Evolutionary conservation across 2,888 invertebrate species (phyloP).

Genomic region (Saturnia pavonia): DNA sequence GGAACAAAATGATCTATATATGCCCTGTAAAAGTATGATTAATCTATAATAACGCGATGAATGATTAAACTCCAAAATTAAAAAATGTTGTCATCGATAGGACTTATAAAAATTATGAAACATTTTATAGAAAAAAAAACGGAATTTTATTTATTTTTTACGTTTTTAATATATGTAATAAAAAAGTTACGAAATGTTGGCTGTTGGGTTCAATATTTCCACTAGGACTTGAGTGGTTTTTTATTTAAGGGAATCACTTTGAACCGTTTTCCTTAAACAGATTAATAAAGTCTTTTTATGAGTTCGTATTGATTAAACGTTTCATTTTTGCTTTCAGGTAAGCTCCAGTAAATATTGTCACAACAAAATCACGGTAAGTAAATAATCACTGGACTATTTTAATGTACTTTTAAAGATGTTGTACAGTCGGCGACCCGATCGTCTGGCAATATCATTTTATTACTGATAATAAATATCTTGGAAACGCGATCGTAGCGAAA

Average conservation of each 20-base stretch:
- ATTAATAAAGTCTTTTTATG: conserved; percentile 15
- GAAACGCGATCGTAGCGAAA: background rate
- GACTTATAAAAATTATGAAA: background rate
- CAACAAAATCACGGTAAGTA: conserved; percentile 28
- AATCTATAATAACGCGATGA: too few relatives aligned
- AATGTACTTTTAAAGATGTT: conserved; percentile 10
- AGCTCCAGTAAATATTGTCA: conserved; percentile 31
- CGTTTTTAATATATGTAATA: too few relatives aligned
- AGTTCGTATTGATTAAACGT: conserved; percentile 22
- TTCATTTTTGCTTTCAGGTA: conserved; percentile 53
- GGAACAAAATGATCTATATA: too few relatives aligned
- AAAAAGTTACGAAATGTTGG: background rate
- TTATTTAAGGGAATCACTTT: conserved; percentile 7
- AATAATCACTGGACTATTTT: conserved; percentile 1
- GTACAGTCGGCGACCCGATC: background rate
- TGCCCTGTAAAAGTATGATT: too few relatives aligned
- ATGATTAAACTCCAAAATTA: too few relatives aligned
- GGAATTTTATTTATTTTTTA: background rate
- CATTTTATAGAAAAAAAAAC: background rate
- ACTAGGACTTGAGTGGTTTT: conserved; percentile 3
- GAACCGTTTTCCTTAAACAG: conserved; percentile 15
- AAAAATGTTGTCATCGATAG: background rate
- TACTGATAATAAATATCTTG: background rate
- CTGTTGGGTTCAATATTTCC: background rate
- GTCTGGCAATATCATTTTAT: background rate